Evolutionary conservation across 1,140 invertebrate genomes (phyloP), one percentile per base, ranked within the genome.

Genomic region (Microplitis mediator): DNA sequence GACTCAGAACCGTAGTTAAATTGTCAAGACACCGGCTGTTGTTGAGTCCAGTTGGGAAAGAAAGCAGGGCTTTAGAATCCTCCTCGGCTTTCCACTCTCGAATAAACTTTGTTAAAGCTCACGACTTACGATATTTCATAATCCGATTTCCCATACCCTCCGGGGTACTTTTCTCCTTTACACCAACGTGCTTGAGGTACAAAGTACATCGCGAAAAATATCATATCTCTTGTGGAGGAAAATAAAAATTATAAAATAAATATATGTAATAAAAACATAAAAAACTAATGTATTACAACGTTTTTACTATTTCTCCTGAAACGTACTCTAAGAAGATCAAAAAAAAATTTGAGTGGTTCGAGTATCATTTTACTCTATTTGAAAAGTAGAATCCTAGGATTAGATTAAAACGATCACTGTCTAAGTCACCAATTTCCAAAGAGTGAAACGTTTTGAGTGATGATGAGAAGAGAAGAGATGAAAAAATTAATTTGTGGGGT

Each of bases 121-220:
- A 50, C 54, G 31, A 72, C 63, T 50, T n/a, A 50, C 54, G 36
- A 72, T 72, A 72, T 72, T 72, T 72, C 63, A 72, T 66, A 72
- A 54, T 72, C 52, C 61, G 45, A 72, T 72, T 72, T 67, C 58
- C 14, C 23, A 5, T 5, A 51, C 14, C 35, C 14, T 31, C 35
- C 45, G 16, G 39, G 6, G 32, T 34, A 45, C 4, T 64, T n/a
- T 65, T 50, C 11, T 51, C 31, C 64, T 51, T 31, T 31, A 31
- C 39, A 66, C 2, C 31, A 51, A 50, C 39, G 39, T 45, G 39
- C 39, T 45, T 3, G 5, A 45, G 39, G 39, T 45, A 45, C 39
- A 45, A 45, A 45, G 11, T 11, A 45, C 39, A 6, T 45, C 39
- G 4, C 5, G 11, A 5, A 45, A 45, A 11, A 45, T 9, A 45